These are phyloP conservation scores for Drosophila emarginata DNA, from an alignment of 2,888 invertebrate genomes.

Conservation along the genomic window DNA sequence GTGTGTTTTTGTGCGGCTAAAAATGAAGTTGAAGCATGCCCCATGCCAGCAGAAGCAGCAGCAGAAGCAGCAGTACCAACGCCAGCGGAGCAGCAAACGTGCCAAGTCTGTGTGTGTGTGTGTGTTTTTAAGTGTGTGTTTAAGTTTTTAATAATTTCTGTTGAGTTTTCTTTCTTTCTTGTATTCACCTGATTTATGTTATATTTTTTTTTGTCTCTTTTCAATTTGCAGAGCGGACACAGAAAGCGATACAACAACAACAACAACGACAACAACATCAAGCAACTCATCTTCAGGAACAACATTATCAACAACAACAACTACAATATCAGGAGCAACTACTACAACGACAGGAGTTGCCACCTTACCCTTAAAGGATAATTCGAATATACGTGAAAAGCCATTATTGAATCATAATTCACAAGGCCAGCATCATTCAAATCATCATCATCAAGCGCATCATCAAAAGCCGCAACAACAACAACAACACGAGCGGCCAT, in stretches of 20 bases:
- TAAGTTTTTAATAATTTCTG: neutral
- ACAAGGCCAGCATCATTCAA: slow-evolving; percentile 66
- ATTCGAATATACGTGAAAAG: slow-evolving; percentile 79
- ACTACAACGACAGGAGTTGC: slow-evolving; percentile 55
- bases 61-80: neutral
- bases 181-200: slow-evolving; percentile 6
- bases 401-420: slow-evolving; percentile 80
- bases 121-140: slow-evolving; percentile 25
- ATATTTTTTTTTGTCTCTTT: slow-evolving; percentile 4
- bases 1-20: slow-evolving; percentile 5
- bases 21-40: slow-evolving; percentile 44
- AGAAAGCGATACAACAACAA: slow-evolving; percentile 69
- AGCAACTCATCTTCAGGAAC: slow-evolving; percentile 25
- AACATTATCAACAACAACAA: slow-evolving; percentile 19
- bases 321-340: slow-evolving; percentile 26
- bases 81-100: slow-evolving; percentile 38
- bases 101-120: slow-evolving; percentile 45
- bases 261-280: slow-evolving; percentile 51
- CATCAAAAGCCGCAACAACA: slow-evolving; percentile 42
- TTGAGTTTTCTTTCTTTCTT: neutral
- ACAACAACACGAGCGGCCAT: slow-evolving; percentile 81
- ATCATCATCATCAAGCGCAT: slow-evolving; percentile 57
- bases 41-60: slow-evolving; percentile 19
- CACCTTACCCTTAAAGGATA: slow-evolving; percentile 80
- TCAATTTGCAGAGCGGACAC: slow-evolving; percentile 74